A percentile compares a stretch with the other conserved stretches of the same genome.
Conservation (phyloP, 2,113 vertebrate genomes). For the Atrichornis clamosus region DNA sequence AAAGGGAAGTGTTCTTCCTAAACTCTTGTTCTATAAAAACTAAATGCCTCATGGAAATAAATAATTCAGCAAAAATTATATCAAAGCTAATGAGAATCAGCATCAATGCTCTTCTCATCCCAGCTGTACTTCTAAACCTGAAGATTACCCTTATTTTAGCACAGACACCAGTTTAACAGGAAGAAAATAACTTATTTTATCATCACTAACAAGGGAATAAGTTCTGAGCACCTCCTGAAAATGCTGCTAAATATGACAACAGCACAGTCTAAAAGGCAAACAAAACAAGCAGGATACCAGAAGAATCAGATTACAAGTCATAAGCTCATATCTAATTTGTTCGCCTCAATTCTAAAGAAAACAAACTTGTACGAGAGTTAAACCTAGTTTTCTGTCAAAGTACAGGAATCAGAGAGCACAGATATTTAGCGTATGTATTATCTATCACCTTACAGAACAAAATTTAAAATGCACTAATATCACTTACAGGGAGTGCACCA, state of each 20-base stretch:
- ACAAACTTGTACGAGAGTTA: not conserved
- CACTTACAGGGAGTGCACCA: not conserved
- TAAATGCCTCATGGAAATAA: not conserved
- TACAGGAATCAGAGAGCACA: not conserved
- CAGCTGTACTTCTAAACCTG: not conserved
- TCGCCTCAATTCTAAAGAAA: not conserved
- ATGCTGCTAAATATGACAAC: not conserved
- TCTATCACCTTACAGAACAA: not conserved
- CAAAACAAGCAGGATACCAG: not conserved
- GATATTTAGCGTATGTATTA: not conserved
- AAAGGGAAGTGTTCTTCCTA: not conserved
- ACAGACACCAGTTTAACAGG: not conserved
- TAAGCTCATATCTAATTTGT: not conserved
- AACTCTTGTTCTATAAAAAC: not conserved
- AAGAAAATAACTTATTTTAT: not conserved
- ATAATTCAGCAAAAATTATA: not conserved
- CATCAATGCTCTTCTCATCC: not conserved
- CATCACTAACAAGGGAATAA: not conserved
- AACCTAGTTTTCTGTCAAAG: not conserved
- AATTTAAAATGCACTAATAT: not conserved
- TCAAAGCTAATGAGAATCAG: not conserved
- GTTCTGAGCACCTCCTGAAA: not conserved
- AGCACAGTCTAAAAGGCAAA: not conserved
- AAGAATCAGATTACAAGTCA: not conserved
- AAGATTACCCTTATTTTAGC: not conserved